A percentile compares a stretch with the other conserved stretches of the same genome.
phyloP scores from a whole-genome alignment of 2,888 invertebrate species.

The Habrosyne pyritoides region DNA sequence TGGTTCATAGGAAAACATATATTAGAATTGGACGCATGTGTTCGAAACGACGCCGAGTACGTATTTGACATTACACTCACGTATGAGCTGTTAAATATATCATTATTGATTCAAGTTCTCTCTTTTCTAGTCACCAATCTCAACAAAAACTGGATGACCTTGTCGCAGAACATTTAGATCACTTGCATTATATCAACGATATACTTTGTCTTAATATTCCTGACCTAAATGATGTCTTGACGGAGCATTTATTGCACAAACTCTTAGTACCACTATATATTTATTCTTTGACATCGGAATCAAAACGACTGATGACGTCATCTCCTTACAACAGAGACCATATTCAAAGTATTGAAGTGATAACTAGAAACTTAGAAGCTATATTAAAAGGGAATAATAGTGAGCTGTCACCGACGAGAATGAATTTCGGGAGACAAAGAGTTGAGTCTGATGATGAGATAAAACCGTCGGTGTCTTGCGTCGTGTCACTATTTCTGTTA shows the following conservation, averaged over 20 bases:
- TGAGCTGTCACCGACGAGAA: constrained; percentile 73
- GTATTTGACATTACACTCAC: constrained; percentile 54
- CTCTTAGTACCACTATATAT: constrained; percentile 96
- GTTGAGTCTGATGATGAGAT: constrained; percentile 80
- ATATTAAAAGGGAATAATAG: constrained; percentile 84
- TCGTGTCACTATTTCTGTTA: constrained; percentile 94
- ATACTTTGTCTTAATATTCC: constrained; percentile 96
- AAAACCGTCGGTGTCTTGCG: constrained; percentile 92
- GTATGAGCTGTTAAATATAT: constrained; percentile 12
- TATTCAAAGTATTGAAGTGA: constrained; percentile 83
- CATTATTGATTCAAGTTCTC: constrained; percentile 17
- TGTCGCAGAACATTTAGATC: constrained; percentile 98
- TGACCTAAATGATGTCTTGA: constrained; percentile 95
- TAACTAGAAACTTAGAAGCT: constrained; percentile 86
- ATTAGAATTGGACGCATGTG: constrained; percentile 96
- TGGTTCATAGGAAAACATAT: constrained; percentile 99
- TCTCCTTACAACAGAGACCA: constrained; percentile 73
- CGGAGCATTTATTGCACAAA: constrained; percentile 96
- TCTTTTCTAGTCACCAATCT: constrained; percentile 91
- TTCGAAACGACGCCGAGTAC: constrained; percentile 97
- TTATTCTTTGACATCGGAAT: constrained; percentile 89
- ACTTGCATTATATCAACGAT: constrained; percentile 98
- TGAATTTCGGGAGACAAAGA: constrained; percentile 64
- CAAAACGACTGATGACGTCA: constrained; percentile 52
- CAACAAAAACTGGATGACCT: constrained; percentile 95